A percentile compares a stretch with the other conserved stretches of the same genome.
phyloP scores from a whole-genome alignment of 2,113 vertebrate species.

The Girardinichthys multiradiatus region DNA sequence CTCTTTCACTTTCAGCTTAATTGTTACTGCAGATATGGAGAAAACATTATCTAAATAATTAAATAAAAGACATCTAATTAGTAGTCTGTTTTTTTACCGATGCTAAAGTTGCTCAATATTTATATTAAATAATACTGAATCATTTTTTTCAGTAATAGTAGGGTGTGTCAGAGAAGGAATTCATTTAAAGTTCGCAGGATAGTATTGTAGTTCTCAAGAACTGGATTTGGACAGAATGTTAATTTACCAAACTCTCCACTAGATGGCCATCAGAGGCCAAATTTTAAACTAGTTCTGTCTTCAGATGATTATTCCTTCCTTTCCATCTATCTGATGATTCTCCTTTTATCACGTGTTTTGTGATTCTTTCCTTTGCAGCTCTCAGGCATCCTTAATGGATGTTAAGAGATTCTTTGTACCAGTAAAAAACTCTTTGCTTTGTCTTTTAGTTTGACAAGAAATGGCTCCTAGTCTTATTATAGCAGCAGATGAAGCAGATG shows the following conservation, averaged over 20 bases:
- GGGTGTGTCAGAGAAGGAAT: too few species aligned
- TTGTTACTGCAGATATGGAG: too few species aligned
- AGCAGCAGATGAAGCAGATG: not conserved
- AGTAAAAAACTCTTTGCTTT: constrained; percentile 19
- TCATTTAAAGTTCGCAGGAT: too few species aligned
- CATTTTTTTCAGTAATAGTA: too few species aligned
- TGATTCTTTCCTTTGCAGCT: not conserved
- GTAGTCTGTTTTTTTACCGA: too few species aligned
- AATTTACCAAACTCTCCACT: constrained; percentile 50
- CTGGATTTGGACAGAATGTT: not conserved
- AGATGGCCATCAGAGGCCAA: constrained; percentile 58
- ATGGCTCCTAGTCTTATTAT: constrained; percentile 3
- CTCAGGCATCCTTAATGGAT: constrained; percentile 13
- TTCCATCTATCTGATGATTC: not conserved
- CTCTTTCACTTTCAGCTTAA: too few species aligned
- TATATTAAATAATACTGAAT: too few species aligned
- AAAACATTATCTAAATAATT: too few species aligned
- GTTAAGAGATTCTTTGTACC: constrained; percentile 5
- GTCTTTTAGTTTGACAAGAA: not conserved
- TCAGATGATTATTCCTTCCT: not conserved
- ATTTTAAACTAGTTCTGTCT: not conserved
- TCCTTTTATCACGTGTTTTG: not conserved
- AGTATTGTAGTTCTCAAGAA: too few species aligned
- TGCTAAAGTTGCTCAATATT: too few species aligned
- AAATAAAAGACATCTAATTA: too few species aligned